These are phyloP conservation scores for Oscheius sp. DNA, from an alignment of 2,888 invertebrate species.

Conservation along the genomic window DNA sequence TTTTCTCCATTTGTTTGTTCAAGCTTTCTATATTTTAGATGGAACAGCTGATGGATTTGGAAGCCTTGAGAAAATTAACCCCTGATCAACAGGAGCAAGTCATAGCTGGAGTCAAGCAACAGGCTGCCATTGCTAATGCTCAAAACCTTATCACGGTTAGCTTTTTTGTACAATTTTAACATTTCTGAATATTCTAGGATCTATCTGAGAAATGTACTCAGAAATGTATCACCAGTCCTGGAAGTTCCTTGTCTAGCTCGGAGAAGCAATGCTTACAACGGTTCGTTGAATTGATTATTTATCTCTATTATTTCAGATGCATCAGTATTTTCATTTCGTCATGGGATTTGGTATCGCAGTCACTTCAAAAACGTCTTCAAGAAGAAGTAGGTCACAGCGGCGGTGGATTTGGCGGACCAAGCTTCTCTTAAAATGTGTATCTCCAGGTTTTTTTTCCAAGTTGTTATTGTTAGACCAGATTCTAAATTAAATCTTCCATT, in stretches of 20 bases:
- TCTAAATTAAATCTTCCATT: no score
- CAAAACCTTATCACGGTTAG: conserved; percentile 65
- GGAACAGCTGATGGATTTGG: conserved; percentile 64
- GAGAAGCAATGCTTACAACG: conserved; percentile 67
- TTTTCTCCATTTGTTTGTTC: no score
- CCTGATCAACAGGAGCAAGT: conserved; percentile 67
- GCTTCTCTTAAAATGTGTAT: conserved; percentile 37
- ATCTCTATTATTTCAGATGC: conserved; percentile 76
- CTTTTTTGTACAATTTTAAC: not conserved
- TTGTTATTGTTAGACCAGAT: no score
- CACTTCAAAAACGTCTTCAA: conserved; percentile 75
- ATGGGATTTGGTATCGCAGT: conserved; percentile 89
- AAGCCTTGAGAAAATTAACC: conserved; percentile 61
- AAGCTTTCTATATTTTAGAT: no score
- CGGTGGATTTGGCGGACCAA: conserved; percentile 38
- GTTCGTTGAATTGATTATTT: conserved; percentile 40
- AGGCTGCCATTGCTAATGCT: conserved; percentile 64
- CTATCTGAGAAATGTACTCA: conserved; percentile 67
- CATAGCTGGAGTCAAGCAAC: conserved; percentile 63
- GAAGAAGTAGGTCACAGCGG: conserved; percentile 43
- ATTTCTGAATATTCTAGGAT: conserved; percentile 56
- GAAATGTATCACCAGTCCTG: conserved; percentile 67
- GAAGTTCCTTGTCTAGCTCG: conserved; percentile 52
- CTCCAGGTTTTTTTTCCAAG: conserved; percentile 21
- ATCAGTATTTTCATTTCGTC: conserved; percentile 98